Percentiles rank a stretch among this genome's conserved stretches.
Evolutionary conservation across 1,140 invertebrate species (phyloP).

Genomic region (Saxidomus purpurata): DNA sequence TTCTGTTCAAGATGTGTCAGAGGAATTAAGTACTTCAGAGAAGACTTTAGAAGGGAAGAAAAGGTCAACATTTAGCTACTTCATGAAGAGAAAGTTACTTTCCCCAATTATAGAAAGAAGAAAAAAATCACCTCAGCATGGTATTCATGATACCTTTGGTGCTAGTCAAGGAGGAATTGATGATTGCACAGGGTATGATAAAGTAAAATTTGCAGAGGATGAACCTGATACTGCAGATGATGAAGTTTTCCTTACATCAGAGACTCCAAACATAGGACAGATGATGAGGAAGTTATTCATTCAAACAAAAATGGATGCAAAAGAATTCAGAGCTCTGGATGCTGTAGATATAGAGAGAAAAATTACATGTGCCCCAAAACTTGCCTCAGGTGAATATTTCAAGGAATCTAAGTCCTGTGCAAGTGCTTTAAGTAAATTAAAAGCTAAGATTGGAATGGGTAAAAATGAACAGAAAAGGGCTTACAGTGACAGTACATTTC

Average conservation of each 20-base stretch:
- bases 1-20: not conserved
- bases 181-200: not conserved
- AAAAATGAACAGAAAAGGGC: not conserved
- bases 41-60: not conserved
- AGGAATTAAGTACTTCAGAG: no score
- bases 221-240: not conserved
- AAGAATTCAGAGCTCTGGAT: constrained; percentile 27
- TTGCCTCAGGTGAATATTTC: not conserved
- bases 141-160: not conserved
- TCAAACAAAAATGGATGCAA: not conserved
- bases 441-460: not conserved
- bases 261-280: constrained; percentile 17
- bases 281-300: constrained; percentile 46
- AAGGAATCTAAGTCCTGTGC: not conserved
- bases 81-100: not conserved
- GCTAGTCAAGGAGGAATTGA: not conserved
- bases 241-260: not conserved
- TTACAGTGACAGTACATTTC: not conserved
- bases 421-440: not conserved
- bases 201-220: no score
- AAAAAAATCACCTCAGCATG: not conserved
- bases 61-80: not conserved
- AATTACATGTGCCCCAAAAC: not conserved
- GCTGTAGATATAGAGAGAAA: constrained; percentile 40
- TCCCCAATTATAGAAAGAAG: constrained; percentile 53